phyloP scores from a whole-genome alignment of 1,140 invertebrate species.

The roundworm (Caenorhabditis elegans) region DNA sequence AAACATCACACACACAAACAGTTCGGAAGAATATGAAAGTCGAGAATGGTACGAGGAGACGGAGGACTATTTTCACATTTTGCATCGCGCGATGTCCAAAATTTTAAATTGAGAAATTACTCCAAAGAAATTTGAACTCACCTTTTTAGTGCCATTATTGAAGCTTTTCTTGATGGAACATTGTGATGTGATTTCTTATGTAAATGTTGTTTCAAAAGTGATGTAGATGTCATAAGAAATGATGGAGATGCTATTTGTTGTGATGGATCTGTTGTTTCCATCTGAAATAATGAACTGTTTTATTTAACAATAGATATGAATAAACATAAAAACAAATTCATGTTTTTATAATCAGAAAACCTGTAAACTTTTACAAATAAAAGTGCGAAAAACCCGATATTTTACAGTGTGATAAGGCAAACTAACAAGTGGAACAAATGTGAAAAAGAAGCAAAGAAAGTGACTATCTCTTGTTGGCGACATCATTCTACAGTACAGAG shows the following conservation, averaged over 20 bases:
- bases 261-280: background rate
- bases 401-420: background rate
- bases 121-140: too few species aligned
- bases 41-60: too few species aligned
- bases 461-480: too few species aligned
- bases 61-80: too few species aligned
- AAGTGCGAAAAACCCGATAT: background rate
- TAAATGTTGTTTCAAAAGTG: background rate
- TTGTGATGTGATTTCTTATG: slow-evolving; percentile 23
- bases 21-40: background rate
- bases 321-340: background rate
- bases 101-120: too few species aligned
- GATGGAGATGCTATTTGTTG: background rate
- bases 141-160: slow-evolving; percentile 14
- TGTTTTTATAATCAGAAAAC: background rate
- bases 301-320: background rate
- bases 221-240: background rate
- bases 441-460: background rate
- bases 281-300: background rate
- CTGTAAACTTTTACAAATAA: background rate
- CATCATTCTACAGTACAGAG: too few species aligned
- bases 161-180: slow-evolving; percentile 14
- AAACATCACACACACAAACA: slow-evolving; percentile 26
- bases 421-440: background rate
- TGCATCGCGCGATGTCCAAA: slow-evolving; percentile 15